Evolutionary conservation across 2,113 vertebrate genomes (phyloP).

Genomic region (Apodemus speciosus): DNA sequence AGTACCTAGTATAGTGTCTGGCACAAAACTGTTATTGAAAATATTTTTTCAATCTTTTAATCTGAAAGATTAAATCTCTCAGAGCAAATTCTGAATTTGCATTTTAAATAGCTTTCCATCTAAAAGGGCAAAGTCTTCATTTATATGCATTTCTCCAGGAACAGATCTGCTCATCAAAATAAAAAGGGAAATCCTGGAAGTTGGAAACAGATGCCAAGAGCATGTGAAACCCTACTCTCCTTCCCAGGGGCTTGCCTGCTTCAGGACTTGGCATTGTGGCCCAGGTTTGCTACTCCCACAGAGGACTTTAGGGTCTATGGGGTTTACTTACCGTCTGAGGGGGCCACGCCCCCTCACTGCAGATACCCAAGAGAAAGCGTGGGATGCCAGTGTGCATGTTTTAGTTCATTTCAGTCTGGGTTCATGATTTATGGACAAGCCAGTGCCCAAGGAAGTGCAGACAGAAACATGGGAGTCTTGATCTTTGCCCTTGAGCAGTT

Average conservation of each 20-base stretch:
- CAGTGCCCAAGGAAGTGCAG: not conserved
- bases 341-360: not conserved
- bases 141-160: conserved; percentile 60
- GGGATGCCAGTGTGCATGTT: not conserved
- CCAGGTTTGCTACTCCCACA: not conserved
- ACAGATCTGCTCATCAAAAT: conserved; percentile 57
- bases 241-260: not conserved
- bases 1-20: conserved; percentile 38
- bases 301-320: not conserved
- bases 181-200: conserved; percentile 53
- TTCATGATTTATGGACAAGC: not conserved
- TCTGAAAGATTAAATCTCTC: conserved; percentile 37
- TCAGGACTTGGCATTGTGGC: not conserved
- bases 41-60: conserved; percentile 66
- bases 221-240: not conserved
- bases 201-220: not conserved
- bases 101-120: conserved; percentile 63
- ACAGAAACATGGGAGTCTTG: not conserved
- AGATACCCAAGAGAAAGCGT: not conserved
- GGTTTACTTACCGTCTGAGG: not conserved
- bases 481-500: not conserved
- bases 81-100: conserved; percentile 54
- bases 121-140: conserved; percentile 68
- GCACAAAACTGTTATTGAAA: conserved; percentile 45
- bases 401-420: not conserved